Evolutionary conservation across 2,113 vertebrate genomes (phyloP).

Genomic region (human): GRCh38 chr18:73711001-73711500

Average conservation of each 20-base stretch:
- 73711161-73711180: constrained; percentile 68
- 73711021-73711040: neutral
- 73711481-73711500: constrained; percentile 45
- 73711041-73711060: neutral
- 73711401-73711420: constrained; percentile 44
- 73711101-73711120: constrained; percentile 47
- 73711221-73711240: constrained; percentile 68
- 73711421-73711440: constrained; percentile 68
- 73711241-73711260: constrained; percentile 69
- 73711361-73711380: constrained; percentile 74
- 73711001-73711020: neutral
- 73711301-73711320: constrained; percentile 65
- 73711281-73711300: constrained; percentile 71
- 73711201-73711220: constrained; percentile 74
- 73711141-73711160: constrained; percentile 46
- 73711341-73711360: constrained; percentile 35
- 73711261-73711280: constrained; percentile 61
- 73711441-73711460: constrained; percentile 44
- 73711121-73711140: constrained; percentile 57
- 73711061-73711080: neutral
- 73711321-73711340: constrained; percentile 56
- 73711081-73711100: neutral
- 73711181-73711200: constrained; percentile 65
- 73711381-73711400: constrained; percentile 45
- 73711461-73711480: constrained; percentile 41